Evolutionary conservation across 2,113 vertebrate genomes (phyloP).

Genomic region (Opisthocomus hoazin): DNA sequence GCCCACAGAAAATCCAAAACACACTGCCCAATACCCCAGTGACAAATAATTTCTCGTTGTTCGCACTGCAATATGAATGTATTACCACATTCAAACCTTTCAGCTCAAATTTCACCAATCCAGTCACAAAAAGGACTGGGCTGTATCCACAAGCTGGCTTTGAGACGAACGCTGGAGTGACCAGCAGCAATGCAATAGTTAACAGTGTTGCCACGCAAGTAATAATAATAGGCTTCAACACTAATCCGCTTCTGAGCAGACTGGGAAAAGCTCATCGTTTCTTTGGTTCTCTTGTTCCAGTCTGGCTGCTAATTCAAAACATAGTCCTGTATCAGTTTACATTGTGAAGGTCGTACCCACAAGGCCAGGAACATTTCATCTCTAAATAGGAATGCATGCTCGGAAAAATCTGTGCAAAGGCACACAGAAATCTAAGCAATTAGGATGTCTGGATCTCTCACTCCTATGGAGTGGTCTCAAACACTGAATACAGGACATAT

Average conservation of each 20-base stretch:
- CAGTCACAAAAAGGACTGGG: not conserved
- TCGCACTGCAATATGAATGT: not conserved
- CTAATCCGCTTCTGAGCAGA: not conserved
- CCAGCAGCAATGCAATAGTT: not conserved
- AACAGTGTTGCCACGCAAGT: not conserved
- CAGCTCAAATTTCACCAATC: not conserved
- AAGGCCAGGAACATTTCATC: not conserved
- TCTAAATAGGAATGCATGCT: not conserved
- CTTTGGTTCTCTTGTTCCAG: not conserved
- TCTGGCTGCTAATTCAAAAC: slow-evolving; percentile 1
- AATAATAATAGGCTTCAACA: not conserved
- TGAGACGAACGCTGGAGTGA: not conserved
- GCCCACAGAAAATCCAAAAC: not conserved
- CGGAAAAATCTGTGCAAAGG: not conserved
- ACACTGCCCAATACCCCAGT: not conserved
- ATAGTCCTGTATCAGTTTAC: not conserved
- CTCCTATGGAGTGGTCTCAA: not conserved
- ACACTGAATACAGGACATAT: not conserved
- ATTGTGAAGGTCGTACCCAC: not conserved
- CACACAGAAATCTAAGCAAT: not conserved
- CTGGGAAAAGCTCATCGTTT: not conserved
- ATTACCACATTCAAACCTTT: not conserved
- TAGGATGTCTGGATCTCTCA: not conserved
- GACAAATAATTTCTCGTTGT: not conserved
- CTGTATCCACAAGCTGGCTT: not conserved